Evolutionary conservation across 2,113 vertebrate genomes (phyloP).

Genomic region (Balaenoptera acutorostrata): DNA sequence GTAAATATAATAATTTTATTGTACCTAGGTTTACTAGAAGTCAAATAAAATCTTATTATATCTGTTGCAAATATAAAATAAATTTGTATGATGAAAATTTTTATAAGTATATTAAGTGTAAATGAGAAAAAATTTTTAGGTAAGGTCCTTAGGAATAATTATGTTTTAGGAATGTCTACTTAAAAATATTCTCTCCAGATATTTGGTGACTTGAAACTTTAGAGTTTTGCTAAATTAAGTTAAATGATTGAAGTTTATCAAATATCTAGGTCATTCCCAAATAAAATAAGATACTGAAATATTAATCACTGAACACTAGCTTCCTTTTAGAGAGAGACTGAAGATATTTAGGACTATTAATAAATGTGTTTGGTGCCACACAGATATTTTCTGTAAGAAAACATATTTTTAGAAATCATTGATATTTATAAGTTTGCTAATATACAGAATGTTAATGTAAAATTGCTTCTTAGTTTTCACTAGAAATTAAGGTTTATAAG

Average conservation of each 20-base stretch:
- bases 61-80: not conserved
- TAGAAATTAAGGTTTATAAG: not conserved
- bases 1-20: not conserved
- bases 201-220: not conserved
- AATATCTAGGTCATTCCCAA: not conserved
- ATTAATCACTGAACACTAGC: not conserved
- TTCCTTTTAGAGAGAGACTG: not conserved
- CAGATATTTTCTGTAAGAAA: not conserved
- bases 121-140: not conserved
- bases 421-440: not conserved
- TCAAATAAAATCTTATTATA: not conserved
- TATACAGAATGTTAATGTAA: not conserved
- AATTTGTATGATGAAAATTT: not conserved
- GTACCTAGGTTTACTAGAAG: not conserved
- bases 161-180: not conserved
- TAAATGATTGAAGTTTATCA: not conserved
- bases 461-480: not conserved
- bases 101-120: not conserved
- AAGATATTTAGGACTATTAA: not conserved
- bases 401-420: not conserved
- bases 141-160: not conserved
- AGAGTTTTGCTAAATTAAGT: not conserved
- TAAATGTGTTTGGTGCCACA: not conserved
- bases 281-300: not conserved
- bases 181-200: not conserved